These are phyloP conservation scores for Myodes glareolus DNA, from an alignment of 2,113 vertebrate species.

Conservation along the genomic window DNA sequence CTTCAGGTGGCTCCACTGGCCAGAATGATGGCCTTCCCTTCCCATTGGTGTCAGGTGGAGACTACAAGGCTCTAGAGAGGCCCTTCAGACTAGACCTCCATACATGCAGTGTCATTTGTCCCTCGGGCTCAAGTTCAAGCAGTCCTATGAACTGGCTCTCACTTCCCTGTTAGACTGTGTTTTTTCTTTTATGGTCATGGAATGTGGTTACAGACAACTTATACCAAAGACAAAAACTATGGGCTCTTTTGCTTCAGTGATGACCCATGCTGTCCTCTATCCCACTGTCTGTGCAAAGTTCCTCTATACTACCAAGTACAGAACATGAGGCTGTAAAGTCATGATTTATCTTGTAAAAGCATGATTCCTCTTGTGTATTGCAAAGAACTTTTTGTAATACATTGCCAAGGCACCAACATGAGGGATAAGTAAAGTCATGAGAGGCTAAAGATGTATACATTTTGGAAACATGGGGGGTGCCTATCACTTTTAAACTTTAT, in stretches of 20 bases:
- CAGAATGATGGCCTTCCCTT: conserved; percentile 16
- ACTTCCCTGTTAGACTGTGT: neutral
- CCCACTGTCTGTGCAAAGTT: neutral
- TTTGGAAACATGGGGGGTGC: conserved; percentile 12
- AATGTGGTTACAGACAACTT: neutral
- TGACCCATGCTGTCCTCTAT: conserved; percentile 18
- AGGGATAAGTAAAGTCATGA: conserved; percentile 1
- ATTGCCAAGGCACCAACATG: neutral
- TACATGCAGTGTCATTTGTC: neutral
- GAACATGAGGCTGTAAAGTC: conserved; percentile 46
- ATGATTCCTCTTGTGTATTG: too few species aligned
- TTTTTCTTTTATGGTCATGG: conserved; percentile 1
- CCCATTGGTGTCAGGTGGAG: neutral
- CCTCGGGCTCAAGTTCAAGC: neutral
- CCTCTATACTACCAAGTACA: neutral
- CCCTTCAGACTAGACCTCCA: neutral
- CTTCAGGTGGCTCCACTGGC: neutral
- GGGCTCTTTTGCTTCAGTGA: neutral
- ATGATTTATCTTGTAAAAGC: conserved; percentile 39
- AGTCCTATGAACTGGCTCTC: neutral
- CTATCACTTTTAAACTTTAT: conserved; percentile 52
- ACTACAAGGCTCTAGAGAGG: conserved; percentile 8
- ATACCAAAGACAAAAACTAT: conserved; percentile 32
- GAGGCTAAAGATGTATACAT: neutral
- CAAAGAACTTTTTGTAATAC: neutral